Percentiles rank a stretch among this genome's conserved stretches.
Conservation (phyloP, 2,888 invertebrate species). For the Thereva unica region DNA sequence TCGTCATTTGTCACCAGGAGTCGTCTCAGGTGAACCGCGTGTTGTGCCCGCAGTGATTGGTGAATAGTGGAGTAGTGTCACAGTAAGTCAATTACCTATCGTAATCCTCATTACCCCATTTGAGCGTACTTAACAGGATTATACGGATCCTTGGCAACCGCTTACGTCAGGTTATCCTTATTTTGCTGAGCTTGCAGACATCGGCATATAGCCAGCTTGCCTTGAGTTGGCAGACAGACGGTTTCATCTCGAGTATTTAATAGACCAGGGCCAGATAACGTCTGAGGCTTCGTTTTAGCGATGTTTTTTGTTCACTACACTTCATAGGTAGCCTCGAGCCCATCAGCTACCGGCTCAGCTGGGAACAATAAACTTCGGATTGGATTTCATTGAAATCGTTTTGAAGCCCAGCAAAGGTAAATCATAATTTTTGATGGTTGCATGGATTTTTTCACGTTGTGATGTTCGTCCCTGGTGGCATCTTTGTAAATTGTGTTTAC, state of each 20-base stretch:
- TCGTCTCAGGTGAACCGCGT: conserved; percentile 34
- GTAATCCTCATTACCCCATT: conserved; percentile 23
- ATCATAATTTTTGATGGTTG: conserved; percentile 32
- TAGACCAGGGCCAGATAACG: conserved; percentile 25
- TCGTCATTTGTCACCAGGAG: conserved; percentile 18
- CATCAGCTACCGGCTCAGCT: neutral
- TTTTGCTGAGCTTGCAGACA: conserved; percentile 14
- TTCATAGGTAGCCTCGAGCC: too few relatives aligned
- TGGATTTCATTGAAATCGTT: conserved; percentile 24
- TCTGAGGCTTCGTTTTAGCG: neutral
- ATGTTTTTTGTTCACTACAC: too few relatives aligned
- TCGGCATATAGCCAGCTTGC: neutral
- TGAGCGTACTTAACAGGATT: conserved; percentile 25
- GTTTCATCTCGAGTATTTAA: conserved; percentile 27
- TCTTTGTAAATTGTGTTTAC: neutral
- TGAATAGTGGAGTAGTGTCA: conserved; percentile 4
- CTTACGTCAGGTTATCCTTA: conserved; percentile 9
- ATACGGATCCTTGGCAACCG: conserved; percentile 25
- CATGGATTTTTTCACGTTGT: conserved; percentile 7
- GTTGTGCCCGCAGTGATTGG: neutral
- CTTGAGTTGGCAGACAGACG: conserved; percentile 5
- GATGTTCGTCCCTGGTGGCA: conserved; percentile 5
- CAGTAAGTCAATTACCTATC: conserved; percentile 24
- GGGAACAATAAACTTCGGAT: conserved; percentile 27
- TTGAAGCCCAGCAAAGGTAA: conserved; percentile 25